phyloP scores from a whole-genome alignment of 2,113 vertebrate species.

The Chamaea fasciata region DNA sequence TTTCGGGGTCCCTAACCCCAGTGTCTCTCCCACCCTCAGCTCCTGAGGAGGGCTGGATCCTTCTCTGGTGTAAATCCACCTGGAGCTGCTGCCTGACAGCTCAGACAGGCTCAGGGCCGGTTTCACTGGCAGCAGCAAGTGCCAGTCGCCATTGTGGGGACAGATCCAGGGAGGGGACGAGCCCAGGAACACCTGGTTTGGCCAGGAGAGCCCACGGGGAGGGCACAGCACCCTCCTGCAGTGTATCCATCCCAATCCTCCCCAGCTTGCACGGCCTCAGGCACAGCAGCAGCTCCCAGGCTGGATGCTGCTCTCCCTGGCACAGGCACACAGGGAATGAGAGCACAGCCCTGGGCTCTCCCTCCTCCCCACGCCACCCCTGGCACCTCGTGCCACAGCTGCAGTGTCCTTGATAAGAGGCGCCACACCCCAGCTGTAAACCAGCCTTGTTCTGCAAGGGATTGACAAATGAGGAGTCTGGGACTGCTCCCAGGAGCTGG shows the following conservation, averaged over 20 bases:
- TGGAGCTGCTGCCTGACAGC: background rate
- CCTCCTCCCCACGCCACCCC: background rate
- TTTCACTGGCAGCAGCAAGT: background rate
- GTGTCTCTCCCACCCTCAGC: background rate
- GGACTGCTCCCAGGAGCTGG: background rate
- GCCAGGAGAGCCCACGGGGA: background rate
- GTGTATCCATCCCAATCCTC: fast-evolving
- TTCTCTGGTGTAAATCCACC: background rate
- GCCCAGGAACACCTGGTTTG: background rate
- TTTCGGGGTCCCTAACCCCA: background rate
- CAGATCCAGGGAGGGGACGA: fast-evolving
- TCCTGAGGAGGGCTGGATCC: background rate
- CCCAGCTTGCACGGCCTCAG: fast-evolving
- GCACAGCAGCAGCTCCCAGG: background rate
- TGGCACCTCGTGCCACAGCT: background rate
- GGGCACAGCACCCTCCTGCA: background rate
- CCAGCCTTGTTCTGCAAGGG: background rate
- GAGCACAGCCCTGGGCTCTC: background rate
- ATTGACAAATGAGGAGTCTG: background rate
- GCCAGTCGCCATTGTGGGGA: background rate
- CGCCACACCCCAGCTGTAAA: background rate
- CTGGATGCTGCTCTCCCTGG: background rate
- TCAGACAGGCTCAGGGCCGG: background rate
- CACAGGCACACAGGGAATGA: fast-evolving
- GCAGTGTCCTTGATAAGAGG: background rate